A percentile compares a stretch with the other conserved stretches of the same genome.
phyloP scores from a whole-genome alignment of 2,888 invertebrate genomes.

The Drosophila limbata region DNA sequence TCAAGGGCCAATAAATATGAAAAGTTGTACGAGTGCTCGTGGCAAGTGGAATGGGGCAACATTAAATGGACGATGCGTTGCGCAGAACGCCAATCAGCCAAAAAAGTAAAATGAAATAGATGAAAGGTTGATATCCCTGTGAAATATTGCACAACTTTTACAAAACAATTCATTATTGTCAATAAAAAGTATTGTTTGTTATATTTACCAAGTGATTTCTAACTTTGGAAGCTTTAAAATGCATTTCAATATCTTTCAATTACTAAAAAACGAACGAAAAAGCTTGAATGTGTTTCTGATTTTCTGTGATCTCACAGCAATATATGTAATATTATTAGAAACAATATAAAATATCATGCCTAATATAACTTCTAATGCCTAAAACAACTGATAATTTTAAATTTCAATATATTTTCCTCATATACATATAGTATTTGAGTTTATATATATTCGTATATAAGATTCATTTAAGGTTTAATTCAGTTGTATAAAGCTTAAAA shows the following conservation, averaged over 20 bases:
- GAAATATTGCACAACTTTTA: slow-evolving; percentile 16
- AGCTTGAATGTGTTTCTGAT: background rate
- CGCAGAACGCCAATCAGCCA: slow-evolving; percentile 31
- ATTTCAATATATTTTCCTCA: background rate
- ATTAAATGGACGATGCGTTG: slow-evolving; percentile 20
- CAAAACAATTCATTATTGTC: slow-evolving; percentile 18
- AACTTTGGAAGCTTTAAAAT: background rate
- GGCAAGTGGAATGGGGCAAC: background rate
- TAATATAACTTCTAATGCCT: too few relatives aligned
- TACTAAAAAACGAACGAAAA: background rate
- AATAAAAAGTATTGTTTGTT: slow-evolving; percentile 8
- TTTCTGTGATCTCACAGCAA: too few relatives aligned
- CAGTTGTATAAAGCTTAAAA: background rate
- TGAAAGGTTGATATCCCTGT: slow-evolving; percentile 20
- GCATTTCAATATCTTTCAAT: background rate
- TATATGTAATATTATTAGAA: too few relatives aligned
- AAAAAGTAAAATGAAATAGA: slow-evolving; percentile 19
- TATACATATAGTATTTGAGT: background rate
- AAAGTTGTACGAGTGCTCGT: slow-evolving; percentile 24
- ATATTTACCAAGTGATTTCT: background rate
- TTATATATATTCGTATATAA: background rate
- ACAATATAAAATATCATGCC: too few relatives aligned
- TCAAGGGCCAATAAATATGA: slow-evolving; percentile 68
- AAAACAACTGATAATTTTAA: too few relatives aligned
- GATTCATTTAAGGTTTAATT: background rate